A percentile compares a stretch with the other conserved stretches of the same genome.
Evolutionary conservation across 2,113 vertebrate species (phyloP).

Genomic region (Tupaia chinensis): DNA sequence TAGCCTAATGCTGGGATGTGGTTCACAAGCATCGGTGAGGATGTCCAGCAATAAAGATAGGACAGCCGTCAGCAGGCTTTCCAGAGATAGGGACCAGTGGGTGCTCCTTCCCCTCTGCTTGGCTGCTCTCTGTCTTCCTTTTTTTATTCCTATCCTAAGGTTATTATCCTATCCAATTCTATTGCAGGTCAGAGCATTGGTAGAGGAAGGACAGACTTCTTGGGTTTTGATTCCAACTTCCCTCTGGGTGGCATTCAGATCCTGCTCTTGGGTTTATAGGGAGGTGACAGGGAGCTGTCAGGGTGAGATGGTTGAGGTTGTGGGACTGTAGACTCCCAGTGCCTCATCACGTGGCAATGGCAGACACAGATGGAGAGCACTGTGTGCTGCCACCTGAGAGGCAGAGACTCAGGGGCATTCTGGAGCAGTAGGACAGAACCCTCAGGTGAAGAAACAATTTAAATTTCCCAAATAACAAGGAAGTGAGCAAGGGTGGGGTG

Average conservation of each 20-base stretch:
- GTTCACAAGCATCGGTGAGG: not conserved
- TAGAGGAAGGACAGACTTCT: accelerated
- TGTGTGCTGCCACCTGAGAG: no score
- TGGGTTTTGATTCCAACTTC: not conserved
- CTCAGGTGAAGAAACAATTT: accelerated
- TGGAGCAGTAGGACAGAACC: not conserved
- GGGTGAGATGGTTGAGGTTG: not conserved
- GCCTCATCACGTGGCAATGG: not conserved
- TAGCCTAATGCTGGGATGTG: not conserved
- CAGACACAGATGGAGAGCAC: not conserved
- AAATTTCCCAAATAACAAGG: accelerated
- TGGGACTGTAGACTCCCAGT: not conserved
- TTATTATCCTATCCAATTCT: not conserved
- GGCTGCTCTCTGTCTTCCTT: not conserved
- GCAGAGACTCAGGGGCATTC: no score
- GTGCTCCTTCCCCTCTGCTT: no score
- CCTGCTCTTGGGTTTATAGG: not conserved
- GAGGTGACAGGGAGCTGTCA: no score
- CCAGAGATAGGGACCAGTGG: not conserved
- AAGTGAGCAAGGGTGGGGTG: no score
- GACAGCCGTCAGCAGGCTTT: not conserved
- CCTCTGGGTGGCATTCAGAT: not conserved
- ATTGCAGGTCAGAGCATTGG: not conserved
- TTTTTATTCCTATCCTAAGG: not conserved
- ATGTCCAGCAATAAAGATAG: not conserved